phyloP scores from a whole-genome alignment of 2,113 vertebrate genomes.

The Calidris pugnax region DNA sequence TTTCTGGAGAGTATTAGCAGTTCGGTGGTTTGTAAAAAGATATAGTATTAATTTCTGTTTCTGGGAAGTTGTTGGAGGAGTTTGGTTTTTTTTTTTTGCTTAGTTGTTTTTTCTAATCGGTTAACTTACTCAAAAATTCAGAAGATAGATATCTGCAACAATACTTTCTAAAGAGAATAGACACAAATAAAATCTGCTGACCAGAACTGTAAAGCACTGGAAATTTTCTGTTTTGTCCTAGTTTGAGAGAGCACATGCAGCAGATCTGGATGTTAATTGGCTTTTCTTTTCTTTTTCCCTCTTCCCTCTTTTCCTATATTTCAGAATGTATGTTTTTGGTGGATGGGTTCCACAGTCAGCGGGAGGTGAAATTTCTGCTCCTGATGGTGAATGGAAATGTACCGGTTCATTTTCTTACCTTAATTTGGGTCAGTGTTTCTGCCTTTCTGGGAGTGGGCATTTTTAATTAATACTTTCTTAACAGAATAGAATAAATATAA shows the following conservation, averaged over 20 bases:
- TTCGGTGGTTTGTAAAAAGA: background rate
- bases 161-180: background rate
- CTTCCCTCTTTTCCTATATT: background rate
- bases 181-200: background rate
- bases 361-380: slow-evolving; percentile 71
- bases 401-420: slow-evolving; percentile 88
- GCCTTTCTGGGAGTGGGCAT: background rate
- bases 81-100: background rate
- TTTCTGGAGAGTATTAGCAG: background rate
- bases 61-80: background rate
- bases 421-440: slow-evolving; percentile 85
- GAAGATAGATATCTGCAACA: background rate
- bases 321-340: slow-evolving; percentile 96
- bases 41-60: background rate
- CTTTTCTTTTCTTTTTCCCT: background rate
- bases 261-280: slow-evolving; percentile 32
- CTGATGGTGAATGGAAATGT: slow-evolving; percentile 90
- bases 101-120: background rate
- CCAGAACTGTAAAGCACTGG: background rate
- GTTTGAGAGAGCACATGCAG: slow-evolving; percentile 23
- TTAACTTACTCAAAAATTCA: background rate
- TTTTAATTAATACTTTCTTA: slow-evolving; percentile 28
- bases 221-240: background rate
- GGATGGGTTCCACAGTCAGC: slow-evolving; percentile 91
- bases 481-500: background rate